Evolutionary conservation across 2,113 vertebrate species (phyloP), one percentile per base, ranked within the genome.

Genomic region (Poeciliopsis retropinna): DNA sequence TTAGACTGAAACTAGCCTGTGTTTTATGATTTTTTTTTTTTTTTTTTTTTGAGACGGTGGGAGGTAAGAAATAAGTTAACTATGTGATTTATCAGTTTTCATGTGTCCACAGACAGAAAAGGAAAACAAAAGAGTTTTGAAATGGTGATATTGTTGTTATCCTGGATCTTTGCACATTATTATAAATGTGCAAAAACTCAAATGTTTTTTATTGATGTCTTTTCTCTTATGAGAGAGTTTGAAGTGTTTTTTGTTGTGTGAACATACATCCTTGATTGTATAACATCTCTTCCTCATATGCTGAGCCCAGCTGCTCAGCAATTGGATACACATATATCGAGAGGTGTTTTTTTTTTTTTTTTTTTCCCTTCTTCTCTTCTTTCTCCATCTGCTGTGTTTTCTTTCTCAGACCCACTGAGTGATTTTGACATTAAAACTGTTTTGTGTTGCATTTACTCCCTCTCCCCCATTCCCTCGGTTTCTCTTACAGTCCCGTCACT

Each of bases 401-500:
- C 51, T 85, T 25, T 65, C 30, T 76, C 34, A 60, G 44, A 75
- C 61, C 72, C 64, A 51, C 25, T 87, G 54, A 69, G 80, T 86
- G 57, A 30, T 76, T 82, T 84, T 88, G 78, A 76, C 79, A 92
- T 85, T 92, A 79, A 91, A 79, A 82, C 93, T 81, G 75, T 87
- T 67, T 77, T 93, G 67, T 94, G 88, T 70, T 88, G 77, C 89
- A 73, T 89, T 78, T 61, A 67, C 81, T 37, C 78, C 76, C 67
- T 64, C 22, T 39, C 68, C 78, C 72, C 64, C 51, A 73, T 5
- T 39, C 72, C 67, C 37, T 32, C 67, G 69, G 19, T 84, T 87
- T 93, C 89, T 95, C 85, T 92, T 95, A 80, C 97, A 99, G 98
- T 93, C 97, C 98, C 83, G 95, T 99, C 92, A 99, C 98, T 76